Base-by-base conservation (phyloP, 2,888 invertebrate species). In the Myathropa florea region DNA sequence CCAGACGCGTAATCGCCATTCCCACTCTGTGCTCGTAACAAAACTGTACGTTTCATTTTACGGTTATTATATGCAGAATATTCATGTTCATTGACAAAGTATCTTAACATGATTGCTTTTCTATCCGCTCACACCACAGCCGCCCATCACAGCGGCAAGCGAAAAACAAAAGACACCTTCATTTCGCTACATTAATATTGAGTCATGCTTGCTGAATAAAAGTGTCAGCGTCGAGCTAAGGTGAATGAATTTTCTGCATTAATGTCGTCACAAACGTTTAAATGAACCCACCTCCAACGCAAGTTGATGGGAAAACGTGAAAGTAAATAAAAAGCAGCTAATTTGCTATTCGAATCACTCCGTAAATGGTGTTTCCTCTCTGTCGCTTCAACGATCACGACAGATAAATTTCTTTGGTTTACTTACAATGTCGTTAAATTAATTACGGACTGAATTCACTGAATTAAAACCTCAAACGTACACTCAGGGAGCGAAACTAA, bases 81-180 rank as follows among this genome's bases (percentile, higher is more conserved):
- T 73, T 76, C 75, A 80, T 84, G 71, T 81, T 81, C 75, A 76
- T 81, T 81, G 71, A 84, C 75, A 84, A 81, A 65, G 60, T 81
- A 76, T 33, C 55, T 78, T 71, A 71, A 63, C 33, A 57, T 72
- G 39, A 81, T 76, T 71, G 60, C 65, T 80, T 65, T 46, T 64
- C 46, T 59, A 53, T 67, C 39, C 63, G 59, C 63, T 53, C 60
- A 30, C 63, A 46, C 18, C 7, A 7, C 18, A 46, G 46, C n/a
- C 18, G 55, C 60, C 21, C 60, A 75, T 80, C 24, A 39, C 60
- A 57, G 70, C 36, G 36, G 59, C 18, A 3, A 71, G 10, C 21
- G n/a, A 2, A 71, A 57, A 63, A 71, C 33, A 64, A 18, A 75
- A 65, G 64, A 23, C 55, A 28, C 53, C 59, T 30, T n/a, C 36